phyloP scores from a whole-genome alignment of 2,113 vertebrate genomes.

The Cnemophilus loriae region DNA sequence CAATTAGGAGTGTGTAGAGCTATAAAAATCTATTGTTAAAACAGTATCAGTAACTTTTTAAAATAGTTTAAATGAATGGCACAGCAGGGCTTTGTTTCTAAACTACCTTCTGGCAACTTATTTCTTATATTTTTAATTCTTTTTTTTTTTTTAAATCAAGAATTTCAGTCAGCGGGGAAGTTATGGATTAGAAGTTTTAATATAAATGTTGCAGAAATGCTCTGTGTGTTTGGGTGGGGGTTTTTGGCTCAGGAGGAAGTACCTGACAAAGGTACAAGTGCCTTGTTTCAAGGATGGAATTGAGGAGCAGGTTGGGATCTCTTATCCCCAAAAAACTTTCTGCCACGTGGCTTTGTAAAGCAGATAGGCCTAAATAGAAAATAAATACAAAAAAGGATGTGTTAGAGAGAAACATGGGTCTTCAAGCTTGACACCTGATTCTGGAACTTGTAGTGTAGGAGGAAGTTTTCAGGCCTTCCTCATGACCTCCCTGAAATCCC shows the following conservation, averaged over 20 bases:
- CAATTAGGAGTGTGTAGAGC: not conserved
- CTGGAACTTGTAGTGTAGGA: not conserved
- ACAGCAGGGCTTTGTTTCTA: not conserved
- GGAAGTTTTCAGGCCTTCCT: not conserved
- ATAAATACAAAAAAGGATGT: not conserved
- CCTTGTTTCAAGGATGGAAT: not conserved
- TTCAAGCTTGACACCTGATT: not conserved
- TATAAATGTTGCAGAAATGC: not conserved
- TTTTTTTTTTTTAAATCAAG: not conserved
- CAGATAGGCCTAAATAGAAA: not conserved
- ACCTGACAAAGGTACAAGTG: not conserved
- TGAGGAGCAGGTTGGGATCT: not conserved
- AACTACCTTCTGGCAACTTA: not conserved
- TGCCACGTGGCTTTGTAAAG: not conserved
- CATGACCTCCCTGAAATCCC: not conserved
- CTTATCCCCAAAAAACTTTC: not conserved
- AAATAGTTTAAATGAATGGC: not conserved
- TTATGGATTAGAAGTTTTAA: not conserved
- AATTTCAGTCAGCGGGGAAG: not conserved
- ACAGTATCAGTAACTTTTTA: fast-evolving
- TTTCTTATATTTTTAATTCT: not conserved
- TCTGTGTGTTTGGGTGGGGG: not conserved
- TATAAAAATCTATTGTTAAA: not conserved
- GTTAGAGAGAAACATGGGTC: not conserved
- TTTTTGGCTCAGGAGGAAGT: not conserved